Evolutionary conservation across 2,888 invertebrate species (phyloP), one percentile per base, ranked within the genome.

Genomic region (Megaustenia siamemsis): DNA sequence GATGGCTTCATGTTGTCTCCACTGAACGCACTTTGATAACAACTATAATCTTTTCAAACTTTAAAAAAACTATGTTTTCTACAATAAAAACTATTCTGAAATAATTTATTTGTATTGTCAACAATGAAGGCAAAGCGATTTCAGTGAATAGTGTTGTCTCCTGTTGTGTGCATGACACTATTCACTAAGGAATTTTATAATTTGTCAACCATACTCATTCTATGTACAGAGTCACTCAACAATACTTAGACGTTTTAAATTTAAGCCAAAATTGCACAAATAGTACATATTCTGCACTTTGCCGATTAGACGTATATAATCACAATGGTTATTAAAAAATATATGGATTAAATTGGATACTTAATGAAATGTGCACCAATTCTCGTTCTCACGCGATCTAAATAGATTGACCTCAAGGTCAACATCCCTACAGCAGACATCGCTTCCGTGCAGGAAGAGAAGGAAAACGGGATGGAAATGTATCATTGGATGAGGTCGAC

Each of bases 381-480:
- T 85, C 85, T 81, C 81, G 73, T 49, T 4, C 38, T 35, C 18
- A 71, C 76, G 81, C 35, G 81, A 85, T 68, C 66, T 76, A 81
- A 68, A 81, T 85, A 81, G 85, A 85, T 85, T 85, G 85, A 85
- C 85, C 85, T 81, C 76, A 85, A 85, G 85, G 85, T 85, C 79
- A 85, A 79, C 81, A 81, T 83, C 83, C 78, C 68, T 63, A 82
- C 76, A 78, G 83, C 83, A 83, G 83, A 83, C 83, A 32, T 83
- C 83, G 83, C 78, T 78, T 83, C 83, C 78, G 83, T 77, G 49
- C 38, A 77, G 71, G 81, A 69, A 60, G 49, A 73, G 40, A 43
- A 45, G 32, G 43, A 63, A 73, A 73, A 73, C 63, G 40, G 63
- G 53, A 82, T 40, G 81, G 73, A 82, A 82, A 82, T 82, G 69